These are phyloP conservation scores for Mantis religiosa DNA, from an alignment of 2,888 invertebrate genomes.

Conservation along the genomic window DNA sequence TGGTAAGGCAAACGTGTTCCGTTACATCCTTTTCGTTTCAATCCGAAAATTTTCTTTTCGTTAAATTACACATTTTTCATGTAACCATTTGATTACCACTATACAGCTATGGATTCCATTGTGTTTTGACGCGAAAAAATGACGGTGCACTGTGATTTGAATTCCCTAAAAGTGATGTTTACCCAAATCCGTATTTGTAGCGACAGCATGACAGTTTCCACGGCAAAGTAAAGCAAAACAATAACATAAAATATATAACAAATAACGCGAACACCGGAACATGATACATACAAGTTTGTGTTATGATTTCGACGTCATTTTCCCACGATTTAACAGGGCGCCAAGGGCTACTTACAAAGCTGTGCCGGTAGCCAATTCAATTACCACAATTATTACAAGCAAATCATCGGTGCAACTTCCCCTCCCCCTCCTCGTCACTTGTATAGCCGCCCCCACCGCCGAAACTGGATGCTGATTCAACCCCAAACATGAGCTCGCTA, in stretches of 20 bases:
- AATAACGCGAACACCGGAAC: not conserved
- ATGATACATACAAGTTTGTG: not conserved
- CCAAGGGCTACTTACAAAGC: not conserved
- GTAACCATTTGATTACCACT: not conserved
- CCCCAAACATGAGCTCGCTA: not conserved
- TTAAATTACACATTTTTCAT: not conserved
- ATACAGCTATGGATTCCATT: not conserved
- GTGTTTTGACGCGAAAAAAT: not conserved
- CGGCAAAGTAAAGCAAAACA: not conserved
- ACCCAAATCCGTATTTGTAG: not conserved
- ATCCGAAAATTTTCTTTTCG: too few relatives aligned
- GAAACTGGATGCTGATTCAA: not conserved
- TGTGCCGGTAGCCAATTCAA: not conserved
- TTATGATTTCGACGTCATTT: not conserved
- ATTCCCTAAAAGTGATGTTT: not conserved
- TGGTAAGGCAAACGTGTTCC: too few relatives aligned
- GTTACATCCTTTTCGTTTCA: too few relatives aligned
- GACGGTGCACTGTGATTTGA: not conserved
- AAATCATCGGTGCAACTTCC: constrained; percentile 12
- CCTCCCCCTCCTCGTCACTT: not conserved
- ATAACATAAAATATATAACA: not conserved
- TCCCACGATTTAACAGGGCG: constrained; percentile 6
- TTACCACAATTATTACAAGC: constrained; percentile 15
- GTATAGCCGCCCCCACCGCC: not conserved
- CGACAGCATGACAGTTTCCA: not conserved